phyloP scores from a whole-genome alignment of 1,140 invertebrate genomes.

The Macrobrachium nipponense region DNA sequence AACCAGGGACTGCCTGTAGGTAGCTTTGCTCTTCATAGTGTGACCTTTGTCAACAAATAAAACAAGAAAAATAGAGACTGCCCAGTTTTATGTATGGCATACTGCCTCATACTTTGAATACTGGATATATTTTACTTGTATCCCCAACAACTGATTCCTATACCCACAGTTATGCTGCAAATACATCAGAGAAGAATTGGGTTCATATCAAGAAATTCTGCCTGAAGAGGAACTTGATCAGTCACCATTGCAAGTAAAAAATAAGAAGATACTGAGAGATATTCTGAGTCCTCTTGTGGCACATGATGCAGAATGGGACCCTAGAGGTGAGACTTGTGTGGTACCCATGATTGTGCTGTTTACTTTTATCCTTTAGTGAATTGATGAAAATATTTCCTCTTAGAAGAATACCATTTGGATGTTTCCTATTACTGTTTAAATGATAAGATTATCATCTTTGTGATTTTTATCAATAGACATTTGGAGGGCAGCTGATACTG shows the following conservation, averaged over 20 bases:
- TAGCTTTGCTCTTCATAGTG: too few species aligned
- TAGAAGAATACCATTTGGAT: background rate
- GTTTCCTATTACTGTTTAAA: background rate
- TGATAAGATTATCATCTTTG: slow-evolving; percentile 4
- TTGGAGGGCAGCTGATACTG: background rate
- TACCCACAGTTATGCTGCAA: too few species aligned
- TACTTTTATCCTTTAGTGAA: background rate
- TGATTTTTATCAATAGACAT: background rate
- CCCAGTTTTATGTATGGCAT: too few species aligned
- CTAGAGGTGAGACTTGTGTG: slow-evolving; percentile 7
- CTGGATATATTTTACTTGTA: too few species aligned
- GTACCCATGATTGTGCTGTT: background rate
- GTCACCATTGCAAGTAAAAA: background rate
- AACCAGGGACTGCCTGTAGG: too few species aligned
- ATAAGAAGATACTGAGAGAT: background rate
- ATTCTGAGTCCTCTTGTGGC: background rate
- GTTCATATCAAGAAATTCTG: too few species aligned
- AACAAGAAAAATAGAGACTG: too few species aligned
- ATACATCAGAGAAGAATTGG: too few species aligned
- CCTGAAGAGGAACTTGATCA: too few species aligned
- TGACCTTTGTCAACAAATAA: too few species aligned
- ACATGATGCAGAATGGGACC: slow-evolving; percentile 24
- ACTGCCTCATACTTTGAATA: too few species aligned
- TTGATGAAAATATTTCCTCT: background rate
- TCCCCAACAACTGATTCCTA: too few species aligned